phyloP scores from a whole-genome alignment of 2,113 vertebrate species.

The Mus pahari region DNA sequence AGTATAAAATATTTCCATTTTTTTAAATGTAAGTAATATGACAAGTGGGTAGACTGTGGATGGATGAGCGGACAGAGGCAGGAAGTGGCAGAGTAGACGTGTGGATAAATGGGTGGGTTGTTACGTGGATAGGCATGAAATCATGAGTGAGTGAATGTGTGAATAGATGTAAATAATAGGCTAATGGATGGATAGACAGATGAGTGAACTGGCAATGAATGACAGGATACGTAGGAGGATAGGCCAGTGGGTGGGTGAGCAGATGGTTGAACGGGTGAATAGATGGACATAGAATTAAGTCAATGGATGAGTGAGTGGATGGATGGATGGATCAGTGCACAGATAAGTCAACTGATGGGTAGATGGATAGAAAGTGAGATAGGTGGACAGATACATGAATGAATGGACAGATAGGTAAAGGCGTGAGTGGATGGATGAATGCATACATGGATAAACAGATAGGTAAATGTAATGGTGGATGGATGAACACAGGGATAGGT shows the following conservation, averaged over 20 bases:
- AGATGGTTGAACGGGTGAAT: background rate
- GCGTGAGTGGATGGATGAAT: accelerated
- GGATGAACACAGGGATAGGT: too few relatives aligned
- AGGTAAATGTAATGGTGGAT: background rate
- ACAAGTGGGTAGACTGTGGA: too few relatives aligned
- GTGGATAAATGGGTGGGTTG: background rate
- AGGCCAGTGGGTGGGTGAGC: too few relatives aligned
- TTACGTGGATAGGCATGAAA: accelerated
- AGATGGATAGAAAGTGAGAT: too few relatives aligned
- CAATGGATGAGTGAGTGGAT: too few relatives aligned
- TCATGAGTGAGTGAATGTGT: background rate
- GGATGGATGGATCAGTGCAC: too few relatives aligned
- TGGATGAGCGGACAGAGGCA: background rate
- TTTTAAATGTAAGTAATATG: background rate
- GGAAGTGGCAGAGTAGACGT: background rate
- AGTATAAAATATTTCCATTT: background rate
- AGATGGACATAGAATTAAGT: background rate
- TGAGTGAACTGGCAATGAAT: background rate
- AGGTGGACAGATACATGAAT: too few relatives aligned
- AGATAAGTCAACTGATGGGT: background rate
- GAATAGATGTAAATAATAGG: background rate
- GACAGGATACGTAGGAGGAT: too few relatives aligned
- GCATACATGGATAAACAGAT: background rate
- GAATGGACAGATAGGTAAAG: too few relatives aligned
- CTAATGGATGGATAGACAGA: background rate